These are phyloP conservation scores for Gisinianus flammeolus DNA, from an alignment of 2,888 invertebrate species.

Conservation along the genomic window DNA sequence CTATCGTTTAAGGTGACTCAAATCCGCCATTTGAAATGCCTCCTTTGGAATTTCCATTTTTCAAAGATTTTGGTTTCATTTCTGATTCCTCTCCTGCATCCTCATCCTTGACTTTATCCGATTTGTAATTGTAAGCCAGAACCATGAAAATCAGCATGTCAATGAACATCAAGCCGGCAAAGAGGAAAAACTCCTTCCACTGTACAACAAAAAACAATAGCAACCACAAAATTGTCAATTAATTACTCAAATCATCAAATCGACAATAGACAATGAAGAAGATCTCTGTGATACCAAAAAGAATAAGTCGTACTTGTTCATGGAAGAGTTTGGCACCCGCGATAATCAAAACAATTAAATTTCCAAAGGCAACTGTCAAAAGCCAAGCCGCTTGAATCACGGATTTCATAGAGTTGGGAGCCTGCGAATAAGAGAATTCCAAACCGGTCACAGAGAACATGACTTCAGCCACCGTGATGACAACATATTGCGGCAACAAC, in stretches of 20 bases:
- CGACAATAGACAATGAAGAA: too few relatives aligned
- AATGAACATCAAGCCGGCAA: slow-evolving; percentile 70
- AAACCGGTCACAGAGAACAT: slow-evolving; percentile 96
- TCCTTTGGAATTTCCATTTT: neutral
- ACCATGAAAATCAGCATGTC: slow-evolving; percentile 70
- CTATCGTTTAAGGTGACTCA: slow-evolving; percentile 1
- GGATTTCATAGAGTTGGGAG: slow-evolving; percentile 68
- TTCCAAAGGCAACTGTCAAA: slow-evolving; percentile 67
- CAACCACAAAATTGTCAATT: neutral
- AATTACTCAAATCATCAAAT: neutral
- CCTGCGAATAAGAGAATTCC: slow-evolving; percentile 90
- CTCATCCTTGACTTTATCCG: slow-evolving; percentile 33
- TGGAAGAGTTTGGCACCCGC: slow-evolving; percentile 62
- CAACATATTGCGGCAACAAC: slow-evolving; percentile 89
- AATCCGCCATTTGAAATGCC: neutral
- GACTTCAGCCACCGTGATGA: slow-evolving; percentile 92
- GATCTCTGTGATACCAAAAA: too few relatives aligned
- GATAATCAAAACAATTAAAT: slow-evolving; percentile 67
- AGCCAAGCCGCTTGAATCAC: slow-evolving; percentile 68
- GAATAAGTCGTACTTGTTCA: slow-evolving; percentile 63
- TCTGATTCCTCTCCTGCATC: slow-evolving; percentile 12
- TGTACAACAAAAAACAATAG: slow-evolving; percentile 61
- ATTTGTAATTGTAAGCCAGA: slow-evolving; percentile 64
- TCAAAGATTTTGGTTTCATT: neutral
- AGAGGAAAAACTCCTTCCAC: slow-evolving; percentile 77